These are phyloP conservation scores for Dreissena rostriformis DNA, from an alignment of 1,140 invertebrate genomes.

Conservation along the genomic window DNA sequence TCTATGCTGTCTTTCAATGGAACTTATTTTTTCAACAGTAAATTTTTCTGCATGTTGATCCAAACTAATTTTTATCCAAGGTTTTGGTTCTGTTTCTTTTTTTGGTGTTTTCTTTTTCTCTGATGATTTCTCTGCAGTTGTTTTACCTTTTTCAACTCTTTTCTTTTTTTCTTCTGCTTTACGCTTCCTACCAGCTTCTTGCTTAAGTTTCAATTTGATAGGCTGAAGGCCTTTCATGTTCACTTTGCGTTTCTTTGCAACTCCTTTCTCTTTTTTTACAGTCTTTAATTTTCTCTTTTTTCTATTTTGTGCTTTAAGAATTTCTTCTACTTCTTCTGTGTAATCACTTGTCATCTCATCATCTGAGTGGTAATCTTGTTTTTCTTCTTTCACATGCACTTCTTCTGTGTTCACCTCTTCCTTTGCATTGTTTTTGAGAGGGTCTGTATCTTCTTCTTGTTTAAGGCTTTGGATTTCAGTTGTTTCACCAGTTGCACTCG, in stretches of 20 bases:
- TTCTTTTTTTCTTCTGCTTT: background rate
- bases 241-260: background rate
- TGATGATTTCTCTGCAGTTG: background rate
- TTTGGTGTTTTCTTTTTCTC: background rate
- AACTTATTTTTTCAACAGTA: conserved; percentile 18
- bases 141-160: background rate
- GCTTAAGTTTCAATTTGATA: background rate
- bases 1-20: conserved; percentile 39
- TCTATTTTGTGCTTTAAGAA: background rate
- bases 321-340: background rate
- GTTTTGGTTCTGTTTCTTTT: conserved; percentile 5
- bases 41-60: conserved; percentile 36
- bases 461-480: background rate
- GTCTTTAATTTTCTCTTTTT: conserved; percentile 1
- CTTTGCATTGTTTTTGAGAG: background rate
- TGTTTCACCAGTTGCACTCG: background rate
- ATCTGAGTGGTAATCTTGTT: background rate
- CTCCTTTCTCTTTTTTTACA: background rate
- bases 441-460: background rate
- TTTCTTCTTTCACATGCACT: background rate
- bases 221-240: background rate
- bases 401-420: background rate
- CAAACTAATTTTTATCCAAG: conserved; percentile 32
- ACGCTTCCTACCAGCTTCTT: background rate
- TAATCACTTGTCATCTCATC: background rate